Base-by-base conservation (phyloP, 2,888 invertebrate genomes). In the Pachydiplax longipennis region DNA sequence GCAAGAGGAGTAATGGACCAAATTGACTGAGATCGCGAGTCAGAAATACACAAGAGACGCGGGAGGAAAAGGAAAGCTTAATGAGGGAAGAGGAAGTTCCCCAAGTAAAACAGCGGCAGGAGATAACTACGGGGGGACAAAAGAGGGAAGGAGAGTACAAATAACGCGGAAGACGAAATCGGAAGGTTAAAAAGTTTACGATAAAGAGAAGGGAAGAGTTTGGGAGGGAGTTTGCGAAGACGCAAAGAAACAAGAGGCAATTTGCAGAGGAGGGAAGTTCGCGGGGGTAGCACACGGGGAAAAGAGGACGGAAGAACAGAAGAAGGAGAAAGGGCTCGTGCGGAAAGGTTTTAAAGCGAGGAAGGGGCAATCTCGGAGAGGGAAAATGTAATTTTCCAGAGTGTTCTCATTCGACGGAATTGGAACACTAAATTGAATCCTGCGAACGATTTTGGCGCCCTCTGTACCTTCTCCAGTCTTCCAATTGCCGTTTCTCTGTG, bases 371-470 rank as follows among this genome's bases (percentile, higher is more conserved):
- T 73, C 73, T 31, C 25, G 31, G 73, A 73, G 73, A 73, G 31
- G 31, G 73, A 73, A 73, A 73, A 73, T 73, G 73, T 73, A 73
- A 73, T 73, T 73, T 73, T 25, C 73, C 73, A 73, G 73, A 73
- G 73, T 73, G 73, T 73, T 73, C 73, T 73, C 73, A 73, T 73
- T 73, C 73, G 25, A 31, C 73, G 73, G 73, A 73, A 73, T 73
- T 73, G 73, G 73, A 73, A 73, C 73, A 73, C 73, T 73, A 73
- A 73, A 73, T 73, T 73, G 73, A 73, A 73, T 73, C 73, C 73
- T 73, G 73, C 25, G 73, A 73, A 73, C 73, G 73, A 73, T 73
- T 73, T 73, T 73, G 73, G 73, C 73, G 73, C 73, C 73, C 73
- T 73, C 73, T 73, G 73, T 73, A 73, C 73, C 31, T 25, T 73